A percentile compares a stretch with the other conserved stretches of the same genome.
These are phyloP conservation scores for Cinara cedri DNA, from an alignment of 2,888 invertebrate species.

Conservation along the genomic window DNA sequence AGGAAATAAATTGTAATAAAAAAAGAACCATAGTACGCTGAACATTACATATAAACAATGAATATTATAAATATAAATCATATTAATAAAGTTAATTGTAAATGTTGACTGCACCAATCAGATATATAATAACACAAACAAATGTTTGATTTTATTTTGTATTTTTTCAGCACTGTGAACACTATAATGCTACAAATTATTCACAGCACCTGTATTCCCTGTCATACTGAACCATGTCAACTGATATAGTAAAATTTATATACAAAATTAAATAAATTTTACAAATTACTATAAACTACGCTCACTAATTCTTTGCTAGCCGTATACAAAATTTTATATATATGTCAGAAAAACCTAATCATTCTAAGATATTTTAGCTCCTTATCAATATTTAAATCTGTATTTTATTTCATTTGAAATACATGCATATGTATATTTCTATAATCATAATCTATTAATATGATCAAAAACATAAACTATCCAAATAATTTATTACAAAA, in stretches of 20 bases:
- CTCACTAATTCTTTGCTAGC: conserved; percentile 10
- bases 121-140: conserved; percentile 9
- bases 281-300: conserved; percentile 21
- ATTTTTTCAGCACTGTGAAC: neutral
- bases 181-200: neutral
- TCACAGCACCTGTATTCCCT: conserved; percentile 9
- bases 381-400: no score
- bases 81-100: neutral
- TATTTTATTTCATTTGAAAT: no score
- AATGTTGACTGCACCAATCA: neutral
- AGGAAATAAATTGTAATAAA: conserved; percentile 16
- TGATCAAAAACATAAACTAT: no score
- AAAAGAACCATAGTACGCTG: conserved; percentile 24
- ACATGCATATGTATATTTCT: no score
- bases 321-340: no score
- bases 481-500: no score
- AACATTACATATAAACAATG: conserved; percentile 18
- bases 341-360: no score
- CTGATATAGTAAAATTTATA: conserved; percentile 26
- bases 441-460: no score
- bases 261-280: conserved; percentile 21
- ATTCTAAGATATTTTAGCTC: no score
- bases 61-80: conserved; percentile 9
- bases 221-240: conserved; percentile 21
- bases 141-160: neutral